Evolutionary conservation across 2,888 invertebrate species (phyloP).

Genomic region (Sphinx pinastri): DNA sequence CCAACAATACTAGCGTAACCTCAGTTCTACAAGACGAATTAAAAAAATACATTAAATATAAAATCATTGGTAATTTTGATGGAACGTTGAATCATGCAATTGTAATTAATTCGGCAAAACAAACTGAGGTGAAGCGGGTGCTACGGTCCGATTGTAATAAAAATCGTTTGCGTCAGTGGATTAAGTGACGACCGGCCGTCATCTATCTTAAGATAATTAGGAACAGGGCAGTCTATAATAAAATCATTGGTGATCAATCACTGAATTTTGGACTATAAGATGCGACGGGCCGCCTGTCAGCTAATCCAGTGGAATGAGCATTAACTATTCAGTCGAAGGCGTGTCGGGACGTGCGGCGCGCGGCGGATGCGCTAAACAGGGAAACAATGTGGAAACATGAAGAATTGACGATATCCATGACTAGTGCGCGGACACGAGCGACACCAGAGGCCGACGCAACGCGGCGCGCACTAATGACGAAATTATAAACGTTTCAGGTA

Average conservation of each 20-base stretch:
- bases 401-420: constrained; percentile 23
- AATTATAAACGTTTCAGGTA: constrained; percentile 60
- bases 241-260: constrained; percentile 81
- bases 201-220: constrained; percentile 68
- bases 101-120: constrained; percentile 52
- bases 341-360: constrained; percentile 56
- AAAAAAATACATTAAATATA: constrained; percentile 40
- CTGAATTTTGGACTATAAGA: constrained; percentile 74
- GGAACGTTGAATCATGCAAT: constrained; percentile 42
- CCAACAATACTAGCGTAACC: constrained; percentile 56
- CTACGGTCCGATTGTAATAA: constrained; percentile 20
- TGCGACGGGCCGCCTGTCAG: constrained; percentile 60
- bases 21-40: constrained; percentile 63
- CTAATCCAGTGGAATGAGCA: constrained; percentile 69
- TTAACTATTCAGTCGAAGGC: constrained; percentile 74
- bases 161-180: constrained; percentile 58
- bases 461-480: constrained; percentile 49
- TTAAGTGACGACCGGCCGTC: constrained; percentile 66
- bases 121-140: constrained; percentile 61
- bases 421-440: constrained; percentile 18
- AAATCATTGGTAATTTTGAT: constrained; percentile 37
- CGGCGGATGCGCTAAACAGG: constrained; percentile 29
- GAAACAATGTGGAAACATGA: constrained; percentile 30
- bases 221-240: constrained; percentile 77
- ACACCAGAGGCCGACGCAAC: constrained; percentile 29